Percentiles rank a stretch among this genome's conserved stretches.
Conservation (phyloP, 2,888 invertebrate species). For the Phyllotreta cruciferae region DNA sequence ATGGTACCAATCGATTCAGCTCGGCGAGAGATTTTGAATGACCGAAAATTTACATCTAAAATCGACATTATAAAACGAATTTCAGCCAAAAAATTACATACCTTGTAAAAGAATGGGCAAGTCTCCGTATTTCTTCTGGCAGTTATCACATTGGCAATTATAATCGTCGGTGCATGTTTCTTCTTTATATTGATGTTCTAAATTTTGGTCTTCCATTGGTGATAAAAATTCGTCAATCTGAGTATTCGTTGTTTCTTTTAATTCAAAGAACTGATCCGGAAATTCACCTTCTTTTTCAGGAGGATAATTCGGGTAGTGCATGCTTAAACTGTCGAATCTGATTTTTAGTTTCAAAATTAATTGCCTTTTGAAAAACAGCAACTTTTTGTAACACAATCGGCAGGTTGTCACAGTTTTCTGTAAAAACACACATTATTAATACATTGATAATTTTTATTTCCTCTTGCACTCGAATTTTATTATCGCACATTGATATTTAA, state of each 20-base stretch:
- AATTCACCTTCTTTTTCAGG: constrained; percentile 1
- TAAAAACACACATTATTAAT: background rate
- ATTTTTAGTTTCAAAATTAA: background rate
- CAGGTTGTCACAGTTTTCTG: background rate
- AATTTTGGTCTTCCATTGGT: constrained; percentile 8
- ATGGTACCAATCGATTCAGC: too few species aligned
- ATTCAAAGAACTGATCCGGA: constrained; percentile 13
- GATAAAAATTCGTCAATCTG: constrained; percentile 1
- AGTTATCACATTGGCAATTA: constrained; percentile 43
- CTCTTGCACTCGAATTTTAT: too few species aligned
- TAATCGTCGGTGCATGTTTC: constrained; percentile 36
- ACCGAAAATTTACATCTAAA: too few species aligned
- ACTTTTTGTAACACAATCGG: constrained; percentile 3
- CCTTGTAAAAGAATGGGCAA: constrained; percentile 47
- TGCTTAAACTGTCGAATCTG: background rate
- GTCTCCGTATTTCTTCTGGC: constrained; percentile 46
- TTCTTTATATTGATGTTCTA: constrained; percentile 7
- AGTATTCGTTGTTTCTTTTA: background rate
- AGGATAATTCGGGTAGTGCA: constrained; percentile 23
- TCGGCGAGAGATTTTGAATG: too few species aligned
- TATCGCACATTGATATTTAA: too few species aligned
- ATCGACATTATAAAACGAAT: too few species aligned
- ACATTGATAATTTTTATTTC: background rate
- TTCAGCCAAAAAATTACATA: too few species aligned
- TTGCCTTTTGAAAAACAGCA: background rate